Conservation (phyloP, 2,888 invertebrate genomes). For the Apotomis betuletana region DNA sequence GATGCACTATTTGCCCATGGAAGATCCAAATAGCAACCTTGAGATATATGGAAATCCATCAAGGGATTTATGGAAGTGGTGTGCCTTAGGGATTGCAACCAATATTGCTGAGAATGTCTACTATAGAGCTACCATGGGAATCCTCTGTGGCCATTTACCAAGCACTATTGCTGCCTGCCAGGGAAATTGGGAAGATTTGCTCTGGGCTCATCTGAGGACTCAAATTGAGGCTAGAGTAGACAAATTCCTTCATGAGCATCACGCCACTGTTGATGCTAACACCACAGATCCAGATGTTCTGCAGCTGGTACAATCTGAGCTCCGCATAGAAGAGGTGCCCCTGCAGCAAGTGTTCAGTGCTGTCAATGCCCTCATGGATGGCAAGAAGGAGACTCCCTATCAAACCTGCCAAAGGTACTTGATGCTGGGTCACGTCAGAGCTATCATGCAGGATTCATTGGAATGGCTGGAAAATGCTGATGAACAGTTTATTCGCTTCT, state of each 20-base stretch:
- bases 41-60: constrained; percentile 92
- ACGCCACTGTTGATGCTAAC: constrained; percentile 73
- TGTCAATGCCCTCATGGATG: constrained; percentile 75
- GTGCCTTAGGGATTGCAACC: constrained; percentile 86
- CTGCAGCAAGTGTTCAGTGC: constrained; percentile 74
- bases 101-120: constrained; percentile 82
- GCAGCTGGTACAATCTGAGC: constrained; percentile 70
- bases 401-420: constrained; percentile 92
- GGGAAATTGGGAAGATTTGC: constrained; percentile 93
- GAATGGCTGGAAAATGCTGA: constrained; percentile 84
- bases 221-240: constrained; percentile 94
- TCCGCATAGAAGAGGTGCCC: constrained; percentile 68
- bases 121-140: constrained; percentile 87
- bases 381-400: constrained; percentile 86
- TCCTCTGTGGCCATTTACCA: constrained; percentile 92
- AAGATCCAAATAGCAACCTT: constrained; percentile 69
- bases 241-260: constrained; percentile 78
- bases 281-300: constrained; percentile 72
- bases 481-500: constrained; percentile 88
- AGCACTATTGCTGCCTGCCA: constrained; percentile 89
- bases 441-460: constrained; percentile 88
- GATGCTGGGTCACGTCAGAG: constrained; percentile 91
- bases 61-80: constrained; percentile 90
- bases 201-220: constrained; percentile 94
- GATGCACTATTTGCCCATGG: constrained; percentile 92